Percentiles rank a stretch among this genome's conserved stretches.
These are phyloP conservation scores for Heliconius ismenius DNA, from an alignment of 2,888 invertebrate species.

Conservation along the genomic window DNA sequence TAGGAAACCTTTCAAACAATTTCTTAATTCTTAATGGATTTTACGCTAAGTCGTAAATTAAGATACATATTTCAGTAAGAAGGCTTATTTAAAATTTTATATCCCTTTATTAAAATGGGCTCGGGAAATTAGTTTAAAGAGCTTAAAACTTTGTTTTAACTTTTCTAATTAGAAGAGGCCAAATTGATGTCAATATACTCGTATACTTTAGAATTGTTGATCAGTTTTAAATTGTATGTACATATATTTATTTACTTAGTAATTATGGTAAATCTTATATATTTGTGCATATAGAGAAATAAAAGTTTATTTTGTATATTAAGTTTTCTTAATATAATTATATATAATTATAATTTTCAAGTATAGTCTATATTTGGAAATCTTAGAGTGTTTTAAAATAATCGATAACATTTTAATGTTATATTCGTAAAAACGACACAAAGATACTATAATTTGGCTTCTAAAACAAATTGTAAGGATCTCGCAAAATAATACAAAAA, in stretches of 20 bases:
- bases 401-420: neutral
- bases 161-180: slow-evolving; percentile 33
- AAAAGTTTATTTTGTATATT: neutral
- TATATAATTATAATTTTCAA: too few relatives aligned
- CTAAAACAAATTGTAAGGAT: neutral
- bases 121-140: slow-evolving; percentile 31
- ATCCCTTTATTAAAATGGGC: slow-evolving; percentile 25
- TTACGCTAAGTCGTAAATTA: slow-evolving; percentile 11
- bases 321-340: neutral
- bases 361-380: neutral
- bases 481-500: neutral
- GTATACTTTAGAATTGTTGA: slow-evolving; percentile 30
- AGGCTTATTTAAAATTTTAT: slow-evolving; percentile 20
- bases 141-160: slow-evolving; percentile 33
- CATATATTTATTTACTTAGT: neutral
- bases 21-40: slow-evolving; percentile 8
- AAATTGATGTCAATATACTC: slow-evolving; percentile 31
- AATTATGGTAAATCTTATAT: slow-evolving; percentile 45
- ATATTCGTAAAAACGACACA: neutral
- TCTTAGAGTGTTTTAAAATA: neutral
- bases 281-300: neutral
- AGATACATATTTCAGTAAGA: slow-evolving; percentile 19
- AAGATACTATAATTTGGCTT: neutral
- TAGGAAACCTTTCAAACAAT: neutral
- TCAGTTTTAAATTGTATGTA: slow-evolving; percentile 13